Conservation (phyloP, 2,797 vertebrate genomes). For the Sebastes matsubarae region DNA sequence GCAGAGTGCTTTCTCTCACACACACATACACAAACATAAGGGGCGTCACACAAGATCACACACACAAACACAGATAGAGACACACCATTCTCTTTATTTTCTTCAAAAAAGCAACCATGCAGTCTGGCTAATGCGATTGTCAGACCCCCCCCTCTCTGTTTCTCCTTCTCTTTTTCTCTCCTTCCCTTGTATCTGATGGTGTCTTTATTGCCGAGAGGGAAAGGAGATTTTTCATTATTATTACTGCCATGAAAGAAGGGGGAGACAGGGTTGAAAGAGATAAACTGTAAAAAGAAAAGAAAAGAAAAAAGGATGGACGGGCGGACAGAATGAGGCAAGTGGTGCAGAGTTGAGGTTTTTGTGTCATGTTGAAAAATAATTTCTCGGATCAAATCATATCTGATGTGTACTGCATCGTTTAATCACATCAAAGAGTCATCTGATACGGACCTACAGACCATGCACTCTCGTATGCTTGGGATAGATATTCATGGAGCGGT, state of each 20-base stretch:
- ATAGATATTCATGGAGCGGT: not conserved
- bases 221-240: slow-evolving; percentile 59
- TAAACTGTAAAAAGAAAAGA: slow-evolving; percentile 34
- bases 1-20: slow-evolving; percentile 43
- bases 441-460: not conserved
- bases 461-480: not conserved
- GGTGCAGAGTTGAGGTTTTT: slow-evolving; percentile 1
- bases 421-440: slow-evolving; percentile 8
- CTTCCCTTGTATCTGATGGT: slow-evolving; percentile 48
- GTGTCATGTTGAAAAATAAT: not conserved
- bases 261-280: slow-evolving; percentile 28
- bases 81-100: slow-evolving; percentile 31
- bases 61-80: slow-evolving; percentile 21
- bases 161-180: not conserved
- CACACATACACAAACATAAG: slow-evolving; percentile 5
- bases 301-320: not conserved
- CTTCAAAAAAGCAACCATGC: slow-evolving; percentile 39
- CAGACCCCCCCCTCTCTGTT: not conserved
- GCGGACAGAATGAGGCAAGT: not conserved
- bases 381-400: not conserved
- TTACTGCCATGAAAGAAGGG: slow-evolving; percentile 37
- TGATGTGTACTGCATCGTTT: not conserved
- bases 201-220: slow-evolving; percentile 52
- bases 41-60: not conserved
- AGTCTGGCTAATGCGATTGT: slow-evolving; percentile 61